These are phyloP conservation scores for Trichogramma dendrolimi DNA, from an alignment of 2,888 invertebrate genomes.

Conservation along the genomic window DNA sequence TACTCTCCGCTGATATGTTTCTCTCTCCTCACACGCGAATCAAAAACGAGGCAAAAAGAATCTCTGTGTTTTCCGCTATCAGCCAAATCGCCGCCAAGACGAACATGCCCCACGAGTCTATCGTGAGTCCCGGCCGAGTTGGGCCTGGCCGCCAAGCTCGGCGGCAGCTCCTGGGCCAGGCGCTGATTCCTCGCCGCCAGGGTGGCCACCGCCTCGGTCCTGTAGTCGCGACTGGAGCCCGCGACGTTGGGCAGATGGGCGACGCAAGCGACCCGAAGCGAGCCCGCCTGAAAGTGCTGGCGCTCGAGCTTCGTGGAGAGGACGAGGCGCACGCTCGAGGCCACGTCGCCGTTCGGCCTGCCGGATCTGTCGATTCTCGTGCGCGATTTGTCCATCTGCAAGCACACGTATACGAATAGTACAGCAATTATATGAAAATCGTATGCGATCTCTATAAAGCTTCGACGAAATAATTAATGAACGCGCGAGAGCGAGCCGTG, in stretches of 20 bases:
- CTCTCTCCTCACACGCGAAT: too few species aligned
- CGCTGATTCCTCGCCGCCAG: constrained; percentile 47
- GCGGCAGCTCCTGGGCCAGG: constrained; percentile 41
- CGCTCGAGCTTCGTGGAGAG: constrained; percentile 41
- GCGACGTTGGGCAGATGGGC: constrained; percentile 42
- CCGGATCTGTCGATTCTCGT: neutral
- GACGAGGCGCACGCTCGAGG: constrained; percentile 32
- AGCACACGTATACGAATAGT: neutral
- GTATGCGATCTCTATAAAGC: too few species aligned
- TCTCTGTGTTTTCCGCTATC: too few species aligned
- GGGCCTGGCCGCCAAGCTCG: neutral
- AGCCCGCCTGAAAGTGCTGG: constrained; percentile 44
- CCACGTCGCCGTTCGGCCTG: constrained; percentile 6
- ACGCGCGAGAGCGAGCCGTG: too few species aligned
- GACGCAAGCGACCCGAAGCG: constrained; percentile 40
- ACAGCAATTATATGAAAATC: too few species aligned
- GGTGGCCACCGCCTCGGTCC: constrained; percentile 38
- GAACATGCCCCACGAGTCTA: too few species aligned
- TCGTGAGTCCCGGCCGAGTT: neutral
- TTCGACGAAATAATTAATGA: too few species aligned
- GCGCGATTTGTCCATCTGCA: constrained; percentile 8
- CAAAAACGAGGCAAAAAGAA: too few species aligned
- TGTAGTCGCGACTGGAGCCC: constrained; percentile 27
- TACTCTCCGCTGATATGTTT: too few species aligned
- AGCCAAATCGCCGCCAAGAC: too few species aligned